Base-by-base conservation (phyloP, 2,888 invertebrate genomes). In the Cheilosia impressa region DNA sequence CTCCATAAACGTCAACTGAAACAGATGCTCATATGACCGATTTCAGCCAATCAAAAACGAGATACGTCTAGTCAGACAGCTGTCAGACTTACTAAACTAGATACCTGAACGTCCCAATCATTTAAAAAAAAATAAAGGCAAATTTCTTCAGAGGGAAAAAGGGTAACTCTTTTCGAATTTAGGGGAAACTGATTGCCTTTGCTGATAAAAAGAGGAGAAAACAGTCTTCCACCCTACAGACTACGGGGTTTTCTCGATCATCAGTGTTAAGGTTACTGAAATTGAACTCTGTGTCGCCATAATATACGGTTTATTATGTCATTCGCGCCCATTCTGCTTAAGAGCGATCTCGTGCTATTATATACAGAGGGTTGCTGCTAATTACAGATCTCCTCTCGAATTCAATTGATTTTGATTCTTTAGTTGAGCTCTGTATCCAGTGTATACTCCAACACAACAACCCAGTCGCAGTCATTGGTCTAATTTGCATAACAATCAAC, bases 401-500 rank as follows among this genome's bases (percentile, higher is more conserved):
- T 78, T 69, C 72, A 83, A 78, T 78, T 84, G 69, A 75, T 79
- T 84, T 79, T 65, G 79, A 84, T 84, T 65, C 73, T 75, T 53
- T 60, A 68, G 60, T 66, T 66, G 77, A 66, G 77, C 76, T 66
- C 66, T 76, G 38, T 38, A 77, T 82, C 58, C 41, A 71, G 68
- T 76, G 45, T 43, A n/a, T n/a, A 68, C 72, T 66, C 65, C 41
- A 73, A 13, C 27, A 19, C 62, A 45, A 19, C 47, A n/a, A 47
- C 24, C 9, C 63, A 34, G 60, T 22, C 24, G 7, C 6, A 53
- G 75, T 60, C 47, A 47, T 38, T 63, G 78, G 76, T 69, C 66
- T 81, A 85, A 85, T 85, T 85, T 85, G 85, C 85, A 81, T 85
- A 85, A 81, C 76, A 85, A 85, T 81, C 71, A 72, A 72, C 76